Base-by-base conservation (phyloP, 2,113 vertebrate genomes). In the Balaeniceps rex region DNA sequence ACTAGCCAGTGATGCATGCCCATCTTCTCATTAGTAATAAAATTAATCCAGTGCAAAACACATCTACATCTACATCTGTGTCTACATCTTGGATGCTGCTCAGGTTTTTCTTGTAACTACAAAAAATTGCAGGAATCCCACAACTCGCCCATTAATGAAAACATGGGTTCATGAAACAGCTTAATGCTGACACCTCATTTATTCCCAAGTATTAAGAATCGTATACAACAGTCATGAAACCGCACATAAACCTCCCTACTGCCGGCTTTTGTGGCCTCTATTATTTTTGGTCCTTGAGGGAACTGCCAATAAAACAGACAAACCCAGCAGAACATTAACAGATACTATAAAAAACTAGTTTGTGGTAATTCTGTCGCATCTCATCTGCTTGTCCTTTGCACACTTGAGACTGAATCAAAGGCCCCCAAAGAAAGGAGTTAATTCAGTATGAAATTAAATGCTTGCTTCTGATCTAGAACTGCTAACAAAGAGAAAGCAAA, bases 401-500 rank as follows among this genome's bases (percentile, higher is more conserved):
- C 70, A 29, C 54, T 17, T 49, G 55, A 84, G 78, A 84, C 44
- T 64, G 69, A 94, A 78, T 60, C 68, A 90, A 77, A 80, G 78
- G 76, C 24, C 61, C n/a, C 52, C 60, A 77, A 68, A 92, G 75
- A 79, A 96, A 87, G n/a, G 46, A 94, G 9, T 61, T 90, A 79
- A 95, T 79, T 90, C 82, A 75, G 69, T 90, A 80, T 63, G 64
- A 93, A 96, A 93, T 93, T 69, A 95, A 94, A 66, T 58, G 42
- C 65, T 85, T 92, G 52, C n/a, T 94, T 71, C 55, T 90, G 72
- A 87, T 76, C 82, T 88, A 80, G 91, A 96, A 80, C 47, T 69
- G 47, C 49, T 93, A 55, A 34, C n/a, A 81, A 87, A 87, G 46
- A 68, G 54, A 81, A 86, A 40, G 58, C 63, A 61, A 72, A 79